phyloP scores from a whole-genome alignment of 1,140 invertebrate genomes.

The Drosophila trapezifrons region DNA sequence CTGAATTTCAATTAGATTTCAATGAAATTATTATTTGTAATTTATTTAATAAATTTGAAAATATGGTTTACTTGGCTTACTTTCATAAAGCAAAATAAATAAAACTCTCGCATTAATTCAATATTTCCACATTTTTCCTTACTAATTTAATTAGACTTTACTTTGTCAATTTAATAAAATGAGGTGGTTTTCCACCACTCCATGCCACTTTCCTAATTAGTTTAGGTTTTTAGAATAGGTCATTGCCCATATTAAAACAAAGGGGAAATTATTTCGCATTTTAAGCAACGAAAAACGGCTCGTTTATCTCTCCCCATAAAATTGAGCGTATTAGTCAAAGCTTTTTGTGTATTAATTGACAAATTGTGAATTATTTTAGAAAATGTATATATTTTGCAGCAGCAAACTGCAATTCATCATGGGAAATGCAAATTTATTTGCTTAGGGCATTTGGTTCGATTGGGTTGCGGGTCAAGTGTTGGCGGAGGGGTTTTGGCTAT shows the following conservation, averaged over 20 bases:
- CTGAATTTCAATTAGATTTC: too few species aligned
- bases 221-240: neutral
- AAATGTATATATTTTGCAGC: constrained; percentile 23
- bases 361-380: constrained; percentile 41
- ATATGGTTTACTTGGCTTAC: too few species aligned
- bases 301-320: constrained; percentile 15
- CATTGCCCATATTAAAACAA: neutral
- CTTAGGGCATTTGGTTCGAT: constrained; percentile 31
- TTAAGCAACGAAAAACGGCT: constrained; percentile 2
- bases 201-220: neutral
- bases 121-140: too few species aligned
- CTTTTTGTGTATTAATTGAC: constrained; percentile 49
- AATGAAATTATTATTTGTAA: too few species aligned
- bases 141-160: neutral
- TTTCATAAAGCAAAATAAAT: too few species aligned
- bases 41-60: too few species aligned
- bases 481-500: neutral
- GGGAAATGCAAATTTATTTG: constrained; percentile 48
- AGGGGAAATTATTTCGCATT: constrained; percentile 2
- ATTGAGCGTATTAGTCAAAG: constrained; percentile 23
- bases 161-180: neutral
- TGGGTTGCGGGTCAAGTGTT: constrained; percentile 34
- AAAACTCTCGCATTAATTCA: too few species aligned
- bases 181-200: neutral
- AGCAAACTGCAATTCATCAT: constrained; percentile 36